Percentiles rank a stretch among this genome's conserved stretches.
These are phyloP conservation scores for Tenodera sinensis DNA, from an alignment of 2,888 invertebrate genomes.

Conservation along the genomic window DNA sequence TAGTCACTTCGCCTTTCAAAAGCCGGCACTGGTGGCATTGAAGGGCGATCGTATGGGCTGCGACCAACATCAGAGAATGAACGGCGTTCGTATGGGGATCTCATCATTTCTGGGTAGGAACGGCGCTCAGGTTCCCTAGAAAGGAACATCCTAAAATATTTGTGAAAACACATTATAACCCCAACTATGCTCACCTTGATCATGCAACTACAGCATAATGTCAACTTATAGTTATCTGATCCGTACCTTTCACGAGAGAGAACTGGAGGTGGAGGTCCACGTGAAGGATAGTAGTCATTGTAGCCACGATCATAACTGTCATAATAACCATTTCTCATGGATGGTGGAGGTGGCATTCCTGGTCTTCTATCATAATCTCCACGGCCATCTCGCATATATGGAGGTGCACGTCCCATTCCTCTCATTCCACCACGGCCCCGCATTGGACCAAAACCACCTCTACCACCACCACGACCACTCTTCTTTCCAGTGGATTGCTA, in stretches of 20 bases:
- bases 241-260: slow-evolving; percentile 32
- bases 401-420: slow-evolving; percentile 39
- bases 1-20: slow-evolving; percentile 33
- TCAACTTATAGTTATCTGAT: neutral
- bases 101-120: slow-evolving; percentile 31
- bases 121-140: slow-evolving; percentile 33
- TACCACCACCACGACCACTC: slow-evolving; percentile 45
- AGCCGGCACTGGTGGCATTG: slow-evolving; percentile 30
- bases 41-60: slow-evolving; percentile 32
- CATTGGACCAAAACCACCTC: slow-evolving; percentile 44
- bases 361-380: slow-evolving; percentile 37
- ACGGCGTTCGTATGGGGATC: slow-evolving; percentile 34
- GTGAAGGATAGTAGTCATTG: slow-evolving; percentile 30
- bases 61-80: slow-evolving; percentile 31
- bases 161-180: neutral
- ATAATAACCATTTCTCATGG: slow-evolving; percentile 35
- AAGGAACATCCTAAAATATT: neutral
- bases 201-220: neutral
- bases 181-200: neutral
- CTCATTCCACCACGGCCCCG: slow-evolving; percentile 30
- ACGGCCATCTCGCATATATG: slow-evolving; percentile 34
- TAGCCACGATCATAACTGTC: slow-evolving; percentile 33
- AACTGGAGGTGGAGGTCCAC: slow-evolving; percentile 32
- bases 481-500: slow-evolving; percentile 39
- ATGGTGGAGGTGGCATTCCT: slow-evolving; percentile 32